A percentile compares a stretch with the other conserved stretches of the same genome.
These are phyloP conservation scores for Tachuris rubrigastra DNA, from an alignment of 2,113 vertebrate species.

Conservation along the genomic window DNA sequence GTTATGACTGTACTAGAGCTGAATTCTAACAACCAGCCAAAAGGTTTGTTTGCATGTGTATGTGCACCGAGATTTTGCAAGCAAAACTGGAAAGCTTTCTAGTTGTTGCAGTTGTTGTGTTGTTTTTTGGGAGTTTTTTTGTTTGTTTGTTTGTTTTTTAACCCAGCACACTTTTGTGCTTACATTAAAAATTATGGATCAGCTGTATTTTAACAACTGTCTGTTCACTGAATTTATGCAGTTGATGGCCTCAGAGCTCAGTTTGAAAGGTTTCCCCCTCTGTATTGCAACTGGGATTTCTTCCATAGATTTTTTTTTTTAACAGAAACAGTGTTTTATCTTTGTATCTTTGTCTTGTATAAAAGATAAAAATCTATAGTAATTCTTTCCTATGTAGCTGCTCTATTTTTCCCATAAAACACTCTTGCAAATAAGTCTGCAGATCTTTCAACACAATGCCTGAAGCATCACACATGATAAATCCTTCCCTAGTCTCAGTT, in stretches of 20 bases:
- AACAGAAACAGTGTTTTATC: slow-evolving; percentile 61
- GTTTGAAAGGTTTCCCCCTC: slow-evolving; percentile 56
- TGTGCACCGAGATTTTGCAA: slow-evolving; percentile 37
- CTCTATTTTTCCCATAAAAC: slow-evolving; percentile 76
- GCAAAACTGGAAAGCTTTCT: slow-evolving; percentile 51
- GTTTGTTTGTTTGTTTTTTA: neutral
- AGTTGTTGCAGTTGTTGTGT: slow-evolving; percentile 11
- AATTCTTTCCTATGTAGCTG: slow-evolving; percentile 72
- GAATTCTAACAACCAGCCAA: slow-evolving; percentile 68
- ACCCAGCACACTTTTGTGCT: slow-evolving; percentile 30
- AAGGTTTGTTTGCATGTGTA: slow-evolving; percentile 65
- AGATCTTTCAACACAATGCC: slow-evolving; percentile 78
- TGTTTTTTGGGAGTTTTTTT: neutral
- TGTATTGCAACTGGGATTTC: slow-evolving; percentile 65
- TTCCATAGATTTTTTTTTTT: slow-evolving; percentile 49
- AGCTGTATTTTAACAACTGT: slow-evolving; percentile 59
- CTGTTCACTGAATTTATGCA: slow-evolving; percentile 52
- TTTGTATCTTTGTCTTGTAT: slow-evolving; percentile 75
- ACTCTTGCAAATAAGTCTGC: slow-evolving; percentile 80
- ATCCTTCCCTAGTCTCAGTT: slow-evolving; percentile 77
- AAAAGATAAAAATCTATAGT: slow-evolving; percentile 77
- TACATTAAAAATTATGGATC: slow-evolving; percentile 62
- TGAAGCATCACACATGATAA: slow-evolving; percentile 77
- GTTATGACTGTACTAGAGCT: slow-evolving; percentile 66
- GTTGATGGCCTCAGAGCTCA: slow-evolving; percentile 55